Percentiles rank a stretch among this genome's conserved stretches.
Evolutionary conservation across 23 tunicate species (phyloP).

Genomic region (Botrylloides violaceus): DNA sequence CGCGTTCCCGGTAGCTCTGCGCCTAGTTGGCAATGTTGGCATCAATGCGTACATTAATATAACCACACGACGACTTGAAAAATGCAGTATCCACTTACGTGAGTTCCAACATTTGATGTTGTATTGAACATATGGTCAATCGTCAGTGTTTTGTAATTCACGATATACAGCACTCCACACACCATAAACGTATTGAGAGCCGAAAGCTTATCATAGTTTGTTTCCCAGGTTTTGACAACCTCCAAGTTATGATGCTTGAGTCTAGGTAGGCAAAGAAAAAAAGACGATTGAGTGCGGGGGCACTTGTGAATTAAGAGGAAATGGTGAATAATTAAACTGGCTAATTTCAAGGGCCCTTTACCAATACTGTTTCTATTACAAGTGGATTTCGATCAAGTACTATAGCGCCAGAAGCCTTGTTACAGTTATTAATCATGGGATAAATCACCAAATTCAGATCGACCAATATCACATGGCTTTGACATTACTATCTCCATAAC

Average conservation of each 20-base stretch:
- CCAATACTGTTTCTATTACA: neutral
- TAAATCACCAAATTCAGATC: too few species aligned
- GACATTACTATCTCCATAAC: too few species aligned
- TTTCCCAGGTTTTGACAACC: constrained; percentile 62
- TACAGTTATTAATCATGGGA: neutral
- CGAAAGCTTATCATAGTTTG: constrained; percentile 72
- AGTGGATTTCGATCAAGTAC: neutral
- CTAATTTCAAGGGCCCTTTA: neutral
- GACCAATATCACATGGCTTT: too few species aligned
- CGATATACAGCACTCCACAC: constrained; percentile 88
- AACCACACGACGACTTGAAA: too few species aligned
- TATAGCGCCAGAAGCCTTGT: neutral
- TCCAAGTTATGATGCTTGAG: constrained; percentile 46
- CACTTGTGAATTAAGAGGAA: constrained; percentile 1
- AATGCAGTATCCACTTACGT: constrained; percentile 27
- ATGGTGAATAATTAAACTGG: neutral
- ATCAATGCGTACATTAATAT: too few species aligned
- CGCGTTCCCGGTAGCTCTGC: too few species aligned
- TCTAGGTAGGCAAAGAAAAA: constrained; percentile 18
- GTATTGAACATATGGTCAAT: constrained; percentile 94
- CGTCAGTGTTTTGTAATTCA: constrained; percentile 52
- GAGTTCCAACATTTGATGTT: constrained; percentile 42
- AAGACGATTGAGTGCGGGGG: neutral
- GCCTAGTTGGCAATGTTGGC: too few species aligned
- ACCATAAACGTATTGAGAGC: constrained; percentile 89